These are phyloP conservation scores for Eptesicus fuscus DNA, from an alignment of 2,113 vertebrate genomes.

Conservation along the genomic window DNA sequence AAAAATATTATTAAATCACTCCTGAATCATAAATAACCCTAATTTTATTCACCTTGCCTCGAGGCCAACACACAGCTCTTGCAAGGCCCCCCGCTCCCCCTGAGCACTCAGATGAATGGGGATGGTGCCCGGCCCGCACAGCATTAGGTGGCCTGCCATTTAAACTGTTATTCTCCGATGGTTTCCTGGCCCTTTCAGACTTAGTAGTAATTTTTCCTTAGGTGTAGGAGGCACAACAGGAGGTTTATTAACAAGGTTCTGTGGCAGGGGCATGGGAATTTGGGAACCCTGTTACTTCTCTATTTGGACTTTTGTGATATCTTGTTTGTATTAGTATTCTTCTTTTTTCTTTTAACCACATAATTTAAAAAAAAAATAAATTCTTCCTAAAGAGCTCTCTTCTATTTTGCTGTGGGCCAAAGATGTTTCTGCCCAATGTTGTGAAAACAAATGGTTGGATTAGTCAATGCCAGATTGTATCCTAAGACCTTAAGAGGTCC, in stretches of 20 bases:
- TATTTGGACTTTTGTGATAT: not conserved
- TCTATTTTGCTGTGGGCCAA: conserved; percentile 21
- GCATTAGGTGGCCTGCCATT: not conserved
- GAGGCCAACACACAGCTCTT: not conserved
- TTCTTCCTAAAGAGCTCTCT: conserved; percentile 40
- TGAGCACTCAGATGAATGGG: not conserved
- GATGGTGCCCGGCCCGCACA: no score
- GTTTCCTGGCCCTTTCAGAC: not conserved
- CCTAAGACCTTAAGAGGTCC: not conserved
- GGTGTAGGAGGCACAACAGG: not conserved
- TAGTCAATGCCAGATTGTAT: conserved; percentile 13
- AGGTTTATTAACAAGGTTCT: not conserved
- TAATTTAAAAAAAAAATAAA: not conserved
- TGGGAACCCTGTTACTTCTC: not conserved
- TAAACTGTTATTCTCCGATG: not conserved
- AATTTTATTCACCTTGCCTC: conserved; percentile 36
- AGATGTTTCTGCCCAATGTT: conserved; percentile 12
- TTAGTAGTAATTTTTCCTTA: not conserved
- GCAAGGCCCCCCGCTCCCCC: not conserved
- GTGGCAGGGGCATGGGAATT: not conserved
- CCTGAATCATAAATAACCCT: conserved; percentile 45
- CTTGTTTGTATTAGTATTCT: not conserved
- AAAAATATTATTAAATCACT: conserved; percentile 60
- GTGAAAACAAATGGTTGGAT: conserved; percentile 51
- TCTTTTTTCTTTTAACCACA: not conserved